Evolutionary conservation across 2,113 vertebrate species (phyloP).

Genomic region (Peromyscus californicus): DNA sequence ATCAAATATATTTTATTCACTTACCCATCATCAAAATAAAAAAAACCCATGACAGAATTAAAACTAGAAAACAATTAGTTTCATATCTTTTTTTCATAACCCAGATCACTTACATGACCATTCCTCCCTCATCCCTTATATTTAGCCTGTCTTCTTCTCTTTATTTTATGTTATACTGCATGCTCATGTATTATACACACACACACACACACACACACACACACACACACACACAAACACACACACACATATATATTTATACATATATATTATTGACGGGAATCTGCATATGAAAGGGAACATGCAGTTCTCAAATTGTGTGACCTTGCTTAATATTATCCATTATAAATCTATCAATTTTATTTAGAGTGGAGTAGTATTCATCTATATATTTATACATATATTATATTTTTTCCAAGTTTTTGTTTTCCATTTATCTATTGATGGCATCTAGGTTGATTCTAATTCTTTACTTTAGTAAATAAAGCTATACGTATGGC

Average conservation of each 20-base stretch:
- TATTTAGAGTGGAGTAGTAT: background rate
- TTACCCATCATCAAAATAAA: background rate
- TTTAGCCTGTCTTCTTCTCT: background rate
- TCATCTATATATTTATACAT: background rate
- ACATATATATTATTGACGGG: background rate
- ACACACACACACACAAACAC: too few species aligned
- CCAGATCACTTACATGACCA: background rate
- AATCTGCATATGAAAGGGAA: background rate
- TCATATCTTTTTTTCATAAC: background rate
- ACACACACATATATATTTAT: too few species aligned
- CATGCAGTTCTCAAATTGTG: background rate
- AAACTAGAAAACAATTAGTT: background rate
- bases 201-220: too few species aligned
- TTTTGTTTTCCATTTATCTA: background rate
- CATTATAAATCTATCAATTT: background rate
- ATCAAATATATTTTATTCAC: background rate
- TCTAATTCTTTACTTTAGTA: background rate
- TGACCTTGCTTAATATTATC: background rate
- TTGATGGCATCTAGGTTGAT: background rate
- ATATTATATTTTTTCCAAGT: background rate
- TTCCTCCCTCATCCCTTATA: background rate
- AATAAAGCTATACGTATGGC: background rate
- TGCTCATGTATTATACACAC: background rate
- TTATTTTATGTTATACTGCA: background rate
- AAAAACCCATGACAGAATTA: background rate